phyloP scores from a whole-genome alignment of 1,140 invertebrate species.

The Myzus persicae region DNA sequence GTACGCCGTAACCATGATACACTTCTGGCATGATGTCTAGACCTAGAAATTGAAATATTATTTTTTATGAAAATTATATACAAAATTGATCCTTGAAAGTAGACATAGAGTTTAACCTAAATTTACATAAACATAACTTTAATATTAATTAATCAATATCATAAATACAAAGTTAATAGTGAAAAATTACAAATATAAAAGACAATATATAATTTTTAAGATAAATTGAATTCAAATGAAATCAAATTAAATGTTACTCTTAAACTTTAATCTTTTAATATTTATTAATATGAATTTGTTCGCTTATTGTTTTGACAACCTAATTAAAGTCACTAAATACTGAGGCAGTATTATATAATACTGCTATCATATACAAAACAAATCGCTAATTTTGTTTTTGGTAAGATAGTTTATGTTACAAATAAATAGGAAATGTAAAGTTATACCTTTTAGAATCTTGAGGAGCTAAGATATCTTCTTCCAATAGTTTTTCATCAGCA shows the following conservation, averaged over 20 bases:
- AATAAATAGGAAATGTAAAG: background rate
- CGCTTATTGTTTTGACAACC: background rate
- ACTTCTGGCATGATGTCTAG: slow-evolving; percentile 88
- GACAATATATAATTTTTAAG: background rate
- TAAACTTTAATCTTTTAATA: background rate
- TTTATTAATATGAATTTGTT: background rate
- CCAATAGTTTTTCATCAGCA: slow-evolving; percentile 90
- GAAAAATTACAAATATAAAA: background rate
- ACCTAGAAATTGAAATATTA: slow-evolving; percentile 65
- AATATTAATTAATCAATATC: too few species aligned
- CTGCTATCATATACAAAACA: background rate
- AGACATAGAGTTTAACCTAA: background rate
- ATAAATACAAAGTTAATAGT: background rate
- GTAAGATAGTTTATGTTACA: background rate
- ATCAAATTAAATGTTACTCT: background rate
- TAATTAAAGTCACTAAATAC: too few species aligned
- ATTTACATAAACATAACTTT: background rate
- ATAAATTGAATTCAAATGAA: background rate
- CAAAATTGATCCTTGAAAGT: background rate
- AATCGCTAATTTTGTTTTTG: background rate
- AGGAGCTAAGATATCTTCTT: slow-evolving; percentile 89
- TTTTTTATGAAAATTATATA: background rate
- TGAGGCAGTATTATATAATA: background rate
- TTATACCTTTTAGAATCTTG: slow-evolving; percentile 81
- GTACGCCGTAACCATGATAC: slow-evolving; percentile 97